Percentiles rank a stretch among this genome's conserved stretches.
phyloP scores from a whole-genome alignment of 2,888 invertebrate genomes.

The Drosophila planitibia region DNA sequence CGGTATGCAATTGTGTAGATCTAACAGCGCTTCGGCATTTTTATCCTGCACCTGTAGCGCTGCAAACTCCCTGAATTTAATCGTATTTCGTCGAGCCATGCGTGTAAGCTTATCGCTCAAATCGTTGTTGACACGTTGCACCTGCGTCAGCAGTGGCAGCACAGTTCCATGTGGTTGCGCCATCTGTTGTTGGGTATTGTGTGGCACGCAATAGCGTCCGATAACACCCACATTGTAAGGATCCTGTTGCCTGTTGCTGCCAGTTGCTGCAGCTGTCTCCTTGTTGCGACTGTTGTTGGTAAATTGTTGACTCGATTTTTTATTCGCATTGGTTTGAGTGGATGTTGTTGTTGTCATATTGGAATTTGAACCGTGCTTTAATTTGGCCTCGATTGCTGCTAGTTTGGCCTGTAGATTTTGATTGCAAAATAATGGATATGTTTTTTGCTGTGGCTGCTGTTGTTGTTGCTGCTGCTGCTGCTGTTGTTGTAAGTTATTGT shows the following conservation, averaged over 20 bases:
- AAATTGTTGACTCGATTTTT: slow-evolving; percentile 18
- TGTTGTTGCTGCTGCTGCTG: slow-evolving; percentile 24
- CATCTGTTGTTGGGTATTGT: slow-evolving; percentile 1
- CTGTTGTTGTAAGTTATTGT: slow-evolving; percentile 50
- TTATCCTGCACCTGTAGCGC: slow-evolving; percentile 60
- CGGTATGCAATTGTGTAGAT: slow-evolving; percentile 86
- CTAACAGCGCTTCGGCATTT: slow-evolving; percentile 79
- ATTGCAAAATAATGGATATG: slow-evolving; percentile 4
- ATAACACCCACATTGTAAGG: slow-evolving; percentile 9
- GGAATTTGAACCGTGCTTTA: slow-evolving; percentile 22
- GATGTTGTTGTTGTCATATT: not conserved
- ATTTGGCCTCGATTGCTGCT: slow-evolving; percentile 29
- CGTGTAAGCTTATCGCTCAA: slow-evolving; percentile 46
- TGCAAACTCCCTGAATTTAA: slow-evolving; percentile 54
- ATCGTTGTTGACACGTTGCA: slow-evolving; percentile 51
- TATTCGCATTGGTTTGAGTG: slow-evolving; percentile 2
- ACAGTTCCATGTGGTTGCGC: slow-evolving; percentile 16
- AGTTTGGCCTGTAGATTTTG: slow-evolving; percentile 33
- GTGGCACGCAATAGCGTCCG: slow-evolving; percentile 34
- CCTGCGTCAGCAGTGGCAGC: slow-evolving; percentile 37
- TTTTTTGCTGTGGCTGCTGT: slow-evolving; percentile 2
- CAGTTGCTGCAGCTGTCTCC: not conserved
- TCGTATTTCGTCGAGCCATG: slow-evolving; percentile 47
- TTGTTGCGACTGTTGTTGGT: slow-evolving; percentile 10
- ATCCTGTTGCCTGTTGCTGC: not conserved